Percentiles rank a stretch among this genome's conserved stretches.
These are phyloP conservation scores for Orthosia gothica DNA, from an alignment of 2,888 invertebrate genomes.

Conservation along the genomic window DNA sequence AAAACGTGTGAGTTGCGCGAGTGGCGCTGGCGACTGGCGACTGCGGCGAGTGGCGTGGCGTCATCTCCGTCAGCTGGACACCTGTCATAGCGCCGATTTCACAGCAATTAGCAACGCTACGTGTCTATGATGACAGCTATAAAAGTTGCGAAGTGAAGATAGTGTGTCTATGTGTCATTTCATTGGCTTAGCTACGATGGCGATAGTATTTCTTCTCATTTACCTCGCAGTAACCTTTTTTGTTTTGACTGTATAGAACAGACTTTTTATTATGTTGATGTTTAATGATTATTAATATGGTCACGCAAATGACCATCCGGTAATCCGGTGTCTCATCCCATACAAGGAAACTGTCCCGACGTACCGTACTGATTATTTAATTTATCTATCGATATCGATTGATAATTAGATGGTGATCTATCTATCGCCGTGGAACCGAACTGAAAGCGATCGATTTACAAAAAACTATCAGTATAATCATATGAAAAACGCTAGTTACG, in stretches of 20 bases:
- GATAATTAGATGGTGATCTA: too few species aligned
- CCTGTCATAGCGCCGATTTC: constrained; percentile 27
- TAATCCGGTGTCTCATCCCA: too few species aligned
- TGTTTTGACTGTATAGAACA: neutral
- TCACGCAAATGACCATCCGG: too few species aligned
- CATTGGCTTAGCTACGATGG: constrained; percentile 4
- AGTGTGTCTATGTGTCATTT: neutral
- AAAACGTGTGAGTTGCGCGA: constrained; percentile 12
- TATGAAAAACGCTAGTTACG: too few species aligned
- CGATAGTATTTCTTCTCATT: constrained; percentile 1
- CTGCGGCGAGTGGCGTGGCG: neutral
- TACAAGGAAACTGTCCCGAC: too few species aligned
- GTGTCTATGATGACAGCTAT: constrained; percentile 11
- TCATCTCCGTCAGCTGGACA: neutral
- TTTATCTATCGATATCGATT: too few species aligned
- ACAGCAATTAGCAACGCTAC: constrained; percentile 15
- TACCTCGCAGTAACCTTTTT: neutral
- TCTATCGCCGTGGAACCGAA: too few species aligned
- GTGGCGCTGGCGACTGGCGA: constrained; percentile 7
- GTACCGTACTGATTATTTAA: too few species aligned
- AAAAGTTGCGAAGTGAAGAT: constrained; percentile 8
- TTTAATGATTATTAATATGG: neutral
- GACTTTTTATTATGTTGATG: neutral
- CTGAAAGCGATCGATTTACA: too few species aligned
- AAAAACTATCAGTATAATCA: too few species aligned